Evolutionary conservation across 2,888 invertebrate species (phyloP).

Genomic region (Platynereis dumerilii): DNA sequence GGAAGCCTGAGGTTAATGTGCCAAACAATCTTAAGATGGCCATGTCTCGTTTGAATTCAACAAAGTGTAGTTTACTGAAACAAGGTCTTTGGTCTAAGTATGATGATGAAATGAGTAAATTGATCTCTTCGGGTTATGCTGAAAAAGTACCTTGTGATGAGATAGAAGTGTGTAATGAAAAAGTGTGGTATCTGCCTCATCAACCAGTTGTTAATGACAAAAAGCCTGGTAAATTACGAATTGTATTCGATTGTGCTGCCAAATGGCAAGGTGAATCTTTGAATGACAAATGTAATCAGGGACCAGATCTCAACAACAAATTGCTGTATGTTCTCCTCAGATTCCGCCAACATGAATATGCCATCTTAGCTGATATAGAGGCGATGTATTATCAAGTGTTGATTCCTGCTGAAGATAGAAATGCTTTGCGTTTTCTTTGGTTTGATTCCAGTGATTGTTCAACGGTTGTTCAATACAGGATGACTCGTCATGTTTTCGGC

Average conservation of each 20-base stretch:
- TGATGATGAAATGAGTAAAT: too few species aligned
- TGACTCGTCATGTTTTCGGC: neutral
- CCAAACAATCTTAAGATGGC: too few species aligned
- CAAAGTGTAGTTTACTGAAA: too few species aligned
- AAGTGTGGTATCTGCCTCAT: neutral
- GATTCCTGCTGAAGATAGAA: constrained; percentile 15
- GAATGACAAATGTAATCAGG: constrained; percentile 12
- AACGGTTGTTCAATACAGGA: neutral
- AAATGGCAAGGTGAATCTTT: neutral
- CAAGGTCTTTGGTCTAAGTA: too few species aligned
- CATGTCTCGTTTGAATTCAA: too few species aligned
- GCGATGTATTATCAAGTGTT: constrained; percentile 22
- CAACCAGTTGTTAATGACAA: constrained; percentile 1
- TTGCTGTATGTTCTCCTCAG: constrained; percentile 12
- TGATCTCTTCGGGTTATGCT: too few species aligned
- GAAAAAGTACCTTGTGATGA: too few species aligned
- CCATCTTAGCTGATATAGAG: constrained; percentile 15
- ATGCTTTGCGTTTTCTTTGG: constrained; percentile 11
- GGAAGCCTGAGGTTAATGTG: too few species aligned
- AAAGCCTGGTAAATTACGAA: too few species aligned
- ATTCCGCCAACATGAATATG: constrained; percentile 19
- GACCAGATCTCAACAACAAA: constrained; percentile 24
- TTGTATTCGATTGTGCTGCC: constrained; percentile 2
- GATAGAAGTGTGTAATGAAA: too few species aligned
- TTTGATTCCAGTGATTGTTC: too few species aligned